Conservation (phyloP, 2,113 vertebrate genomes). For the Falcunculus frontatus region DNA sequence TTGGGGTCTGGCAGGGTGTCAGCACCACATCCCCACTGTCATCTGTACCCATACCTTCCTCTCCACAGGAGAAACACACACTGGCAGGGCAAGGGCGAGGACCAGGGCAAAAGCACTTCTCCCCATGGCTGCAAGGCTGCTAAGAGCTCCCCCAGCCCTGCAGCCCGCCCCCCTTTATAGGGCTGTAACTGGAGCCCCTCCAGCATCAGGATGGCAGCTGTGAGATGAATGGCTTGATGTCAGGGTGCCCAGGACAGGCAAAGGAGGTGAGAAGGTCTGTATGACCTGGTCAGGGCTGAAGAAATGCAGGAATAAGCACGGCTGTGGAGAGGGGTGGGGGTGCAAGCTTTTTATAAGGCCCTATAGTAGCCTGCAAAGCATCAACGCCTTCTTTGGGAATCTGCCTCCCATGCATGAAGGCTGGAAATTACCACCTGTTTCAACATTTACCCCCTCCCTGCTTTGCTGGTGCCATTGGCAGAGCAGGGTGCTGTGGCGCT, state of each 20-base stretch:
- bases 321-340: neutral
- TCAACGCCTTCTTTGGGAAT: neutral
- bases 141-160: neutral
- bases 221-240: neutral
- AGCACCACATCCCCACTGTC: accelerated
- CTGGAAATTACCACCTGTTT: neutral
- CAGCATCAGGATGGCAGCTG: neutral
- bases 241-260: neutral
- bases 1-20: neutral
- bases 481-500: accelerated
- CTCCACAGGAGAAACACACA: accelerated
- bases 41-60: neutral
- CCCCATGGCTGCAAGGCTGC: neutral
- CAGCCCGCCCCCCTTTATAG: neutral
- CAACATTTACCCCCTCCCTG: accelerated
- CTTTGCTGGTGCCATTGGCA: neutral
- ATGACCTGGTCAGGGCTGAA: neutral
- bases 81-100: neutral
- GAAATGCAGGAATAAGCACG: neutral
- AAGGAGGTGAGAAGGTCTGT: neutral
- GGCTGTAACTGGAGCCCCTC: neutral
- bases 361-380: neutral
- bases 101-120: neutral
- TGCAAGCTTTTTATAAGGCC: neutral
- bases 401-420: too few species aligned